Evolutionary conservation across 2,888 invertebrate genomes (phyloP), one percentile per base, ranked within the genome.

Genomic region (Trypoxylon attenuatum): DNA sequence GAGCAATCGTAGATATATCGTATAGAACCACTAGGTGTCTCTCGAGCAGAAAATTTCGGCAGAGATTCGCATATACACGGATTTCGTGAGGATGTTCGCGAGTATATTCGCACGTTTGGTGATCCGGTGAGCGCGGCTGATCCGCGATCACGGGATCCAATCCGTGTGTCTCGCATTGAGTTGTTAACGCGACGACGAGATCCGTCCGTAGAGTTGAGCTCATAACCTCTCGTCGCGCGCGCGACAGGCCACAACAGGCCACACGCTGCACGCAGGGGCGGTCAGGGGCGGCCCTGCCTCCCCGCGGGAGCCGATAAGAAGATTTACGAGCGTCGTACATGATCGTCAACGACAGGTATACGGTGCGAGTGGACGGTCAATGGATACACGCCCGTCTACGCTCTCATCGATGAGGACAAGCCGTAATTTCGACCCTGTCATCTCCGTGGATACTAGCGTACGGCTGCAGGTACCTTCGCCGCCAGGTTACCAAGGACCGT

Each of bases 291-390:
- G n/a, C 0, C 8, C 33, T n/a, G n/a, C n/a, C n/a, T n/a, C n/a
- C n/a, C n/a, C n/a, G n/a, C n/a, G n/a, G n/a, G n/a, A n/a, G n/a
- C n/a, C n/a, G n/a, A n/a, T n/a, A n/a, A n/a, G n/a, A n/a, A n/a
- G n/a, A 51, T 42, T 56, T 41, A 22, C 25, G 33, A 57, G 43
- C 23, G 23, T 43, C n/a, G 45, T 33, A 38, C 46, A 56, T 47
- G 49, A 45, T 22, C 50, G 19, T n/a, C n/a, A n/a, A n/a, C 39
- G 29, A 51, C 51, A 69, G 50, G 46, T 56, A 50, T 41, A 21
- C 23, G 33, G 33, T 23, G 16, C 38, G 41, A n/a, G 27, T 27
- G 25, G 15, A 54, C 19, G 23, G 8, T 39, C 25, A 41, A 51
- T 16, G 13, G 15, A 29, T 21, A 10, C n/a, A n/a, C n/a, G 10